phyloP scores from a whole-genome alignment of 2,888 invertebrate species.

The Sialis fuliginosa region DNA sequence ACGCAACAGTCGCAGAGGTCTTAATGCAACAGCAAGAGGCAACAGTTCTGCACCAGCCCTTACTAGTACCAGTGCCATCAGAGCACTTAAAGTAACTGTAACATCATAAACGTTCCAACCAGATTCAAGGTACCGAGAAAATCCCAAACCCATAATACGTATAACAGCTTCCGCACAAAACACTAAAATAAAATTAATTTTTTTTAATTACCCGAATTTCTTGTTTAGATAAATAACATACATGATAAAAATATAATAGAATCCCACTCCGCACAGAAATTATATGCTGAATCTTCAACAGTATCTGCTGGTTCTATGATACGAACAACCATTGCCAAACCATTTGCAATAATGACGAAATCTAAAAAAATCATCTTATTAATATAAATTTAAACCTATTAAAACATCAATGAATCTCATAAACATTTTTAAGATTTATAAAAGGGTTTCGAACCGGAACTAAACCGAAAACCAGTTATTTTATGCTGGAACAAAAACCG shows the following conservation, averaged over 20 bases:
- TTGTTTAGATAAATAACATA: constrained; percentile 24
- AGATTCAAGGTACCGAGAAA: constrained; percentile 51
- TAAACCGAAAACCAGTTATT: no score
- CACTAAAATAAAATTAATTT: constrained; percentile 32
- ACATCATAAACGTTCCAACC: constrained; percentile 78
- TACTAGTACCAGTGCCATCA: constrained; percentile 42
- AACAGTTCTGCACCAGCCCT: constrained; percentile 48
- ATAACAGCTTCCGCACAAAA: constrained; percentile 56
- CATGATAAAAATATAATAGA: constrained; percentile 50
- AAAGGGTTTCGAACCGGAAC: no score
- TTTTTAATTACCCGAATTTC: neutral
- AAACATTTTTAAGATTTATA: no score
- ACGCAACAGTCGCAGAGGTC: constrained; percentile 47
- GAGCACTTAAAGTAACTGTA: constrained; percentile 44
- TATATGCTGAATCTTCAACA: constrained; percentile 40
- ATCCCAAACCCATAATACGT: constrained; percentile 56
- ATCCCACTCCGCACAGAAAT: constrained; percentile 59
- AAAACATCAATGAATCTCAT: neutral
- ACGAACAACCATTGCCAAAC: constrained; percentile 53
- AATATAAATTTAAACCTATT: neutral
- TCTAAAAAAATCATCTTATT: constrained; percentile 30
- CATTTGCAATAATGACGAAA: constrained; percentile 53
- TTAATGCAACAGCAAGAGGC: constrained; percentile 52
- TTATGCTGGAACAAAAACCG: no score
- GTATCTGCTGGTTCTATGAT: constrained; percentile 42